Conservation (phyloP, 2,113 vertebrate genomes). For the Osmerus eperlanus region DNA sequence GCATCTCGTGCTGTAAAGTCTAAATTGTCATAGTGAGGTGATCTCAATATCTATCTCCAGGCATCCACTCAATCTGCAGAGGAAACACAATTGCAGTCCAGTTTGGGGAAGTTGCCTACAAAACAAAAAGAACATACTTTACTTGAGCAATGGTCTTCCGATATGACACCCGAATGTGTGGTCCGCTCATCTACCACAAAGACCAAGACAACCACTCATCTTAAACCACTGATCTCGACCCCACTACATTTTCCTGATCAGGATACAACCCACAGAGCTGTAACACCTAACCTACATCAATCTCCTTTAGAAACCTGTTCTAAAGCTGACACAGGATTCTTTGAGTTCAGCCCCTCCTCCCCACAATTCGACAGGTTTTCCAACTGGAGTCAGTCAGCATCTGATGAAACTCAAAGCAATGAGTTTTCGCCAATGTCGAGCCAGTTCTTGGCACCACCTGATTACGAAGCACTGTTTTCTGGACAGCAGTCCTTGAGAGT, state of each 20-base stretch:
- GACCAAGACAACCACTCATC: constrained; percentile 12
- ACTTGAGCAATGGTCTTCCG: constrained; percentile 9
- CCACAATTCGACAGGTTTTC: neutral
- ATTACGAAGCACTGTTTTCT: constrained; percentile 49
- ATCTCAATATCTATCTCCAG: constrained; percentile 61
- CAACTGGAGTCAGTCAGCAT: neutral
- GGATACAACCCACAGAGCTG: constrained; percentile 56
- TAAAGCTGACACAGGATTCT: neutral
- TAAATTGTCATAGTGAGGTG: constrained; percentile 26
- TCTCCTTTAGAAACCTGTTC: neutral
- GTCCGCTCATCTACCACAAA: constrained; percentile 14
- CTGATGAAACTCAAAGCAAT: constrained; percentile 13
- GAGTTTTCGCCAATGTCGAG: constrained; percentile 43
- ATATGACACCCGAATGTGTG: neutral
- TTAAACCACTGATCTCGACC: constrained; percentile 4
- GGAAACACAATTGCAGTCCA: constrained; percentile 34
- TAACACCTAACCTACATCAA: constrained; percentile 52
- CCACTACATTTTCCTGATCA: constrained; percentile 44
- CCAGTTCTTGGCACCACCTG: constrained; percentile 43
- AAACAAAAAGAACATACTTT: neutral
- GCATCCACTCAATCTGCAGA: constrained; percentile 38
- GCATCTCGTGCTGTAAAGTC: neutral
- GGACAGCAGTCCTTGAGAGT: constrained; percentile 40
- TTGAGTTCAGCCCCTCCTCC: neutral
- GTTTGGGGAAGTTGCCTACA: neutral